Evolutionary conservation across 2,113 vertebrate species (phyloP).

Genomic region (Syngnathus floridae): DNA sequence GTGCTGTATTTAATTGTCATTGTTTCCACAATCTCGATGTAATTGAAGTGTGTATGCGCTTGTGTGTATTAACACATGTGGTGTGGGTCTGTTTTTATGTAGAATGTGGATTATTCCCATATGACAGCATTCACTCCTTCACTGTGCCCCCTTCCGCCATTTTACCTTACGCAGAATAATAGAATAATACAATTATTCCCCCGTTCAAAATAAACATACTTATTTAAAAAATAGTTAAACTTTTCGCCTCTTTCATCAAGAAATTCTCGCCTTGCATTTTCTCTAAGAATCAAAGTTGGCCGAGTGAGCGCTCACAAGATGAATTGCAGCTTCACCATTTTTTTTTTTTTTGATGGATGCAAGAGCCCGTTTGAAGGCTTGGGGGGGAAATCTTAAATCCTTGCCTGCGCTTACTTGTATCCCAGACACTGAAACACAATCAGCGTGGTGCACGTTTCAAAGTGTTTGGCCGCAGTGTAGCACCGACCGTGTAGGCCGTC

Average conservation of each 20-base stretch:
- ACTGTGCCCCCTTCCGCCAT: slow-evolving; percentile 4
- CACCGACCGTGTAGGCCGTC: slow-evolving; percentile 15
- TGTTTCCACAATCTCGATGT: slow-evolving; percentile 62
- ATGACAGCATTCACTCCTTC: slow-evolving; percentile 23
- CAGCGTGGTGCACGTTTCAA: slow-evolving; percentile 59
- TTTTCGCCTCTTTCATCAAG: slow-evolving; percentile 28
- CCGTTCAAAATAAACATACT: slow-evolving; percentile 42
- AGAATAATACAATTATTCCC: slow-evolving; percentile 52
- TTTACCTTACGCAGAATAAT: slow-evolving; percentile 26
- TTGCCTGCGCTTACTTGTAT: slow-evolving; percentile 41
- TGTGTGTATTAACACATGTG: background rate
- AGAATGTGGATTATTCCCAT: slow-evolving; percentile 44
- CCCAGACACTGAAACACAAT: slow-evolving; percentile 55
- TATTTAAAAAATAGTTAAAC: slow-evolving; percentile 17
- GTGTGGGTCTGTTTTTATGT: slow-evolving; percentile 34
- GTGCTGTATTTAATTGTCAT: slow-evolving; percentile 63
- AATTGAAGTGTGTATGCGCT: slow-evolving; percentile 9
- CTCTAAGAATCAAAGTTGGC: slow-evolving; percentile 49
- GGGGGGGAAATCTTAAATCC: slow-evolving; percentile 55
- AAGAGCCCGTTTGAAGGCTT: slow-evolving; percentile 42
- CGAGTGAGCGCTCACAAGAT: slow-evolving; percentile 30
- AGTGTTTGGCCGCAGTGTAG: slow-evolving; percentile 48
- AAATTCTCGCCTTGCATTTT: slow-evolving; percentile 10
- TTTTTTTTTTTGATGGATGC: slow-evolving; percentile 46
- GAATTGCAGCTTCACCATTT: slow-evolving; percentile 13